These are phyloP conservation scores for Pyrocephalus nanus DNA, from an alignment of 2,797 vertebrate genomes.

Conservation along the genomic window DNA sequence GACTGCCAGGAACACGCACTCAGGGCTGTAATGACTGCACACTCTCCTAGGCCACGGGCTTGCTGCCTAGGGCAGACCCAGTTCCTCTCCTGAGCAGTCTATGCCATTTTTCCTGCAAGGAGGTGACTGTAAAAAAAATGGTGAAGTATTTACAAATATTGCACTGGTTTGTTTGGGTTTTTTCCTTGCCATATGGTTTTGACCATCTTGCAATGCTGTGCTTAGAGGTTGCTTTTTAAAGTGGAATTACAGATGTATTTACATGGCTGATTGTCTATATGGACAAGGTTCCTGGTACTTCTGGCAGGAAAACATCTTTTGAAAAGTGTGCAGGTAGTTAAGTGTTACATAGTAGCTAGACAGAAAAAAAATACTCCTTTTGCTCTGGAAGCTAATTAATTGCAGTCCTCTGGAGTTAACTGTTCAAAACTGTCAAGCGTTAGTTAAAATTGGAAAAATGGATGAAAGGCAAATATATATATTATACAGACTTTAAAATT, in stretches of 20 bases:
- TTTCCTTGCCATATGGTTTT: neutral
- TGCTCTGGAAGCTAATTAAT: neutral
- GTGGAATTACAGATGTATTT: neutral
- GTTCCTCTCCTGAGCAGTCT: neutral
- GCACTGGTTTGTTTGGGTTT: neutral
- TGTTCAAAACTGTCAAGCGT: neutral
- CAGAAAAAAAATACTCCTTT: neutral
- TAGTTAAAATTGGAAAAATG: neutral
- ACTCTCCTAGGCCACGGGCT: neutral
- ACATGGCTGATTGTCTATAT: neutral
- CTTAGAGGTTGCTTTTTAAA: neutral
- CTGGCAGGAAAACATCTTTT: neutral
- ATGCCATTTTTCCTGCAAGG: neutral
- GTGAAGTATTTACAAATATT: neutral
- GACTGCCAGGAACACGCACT: accelerated
- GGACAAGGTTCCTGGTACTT: neutral
- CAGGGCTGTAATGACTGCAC: neutral
- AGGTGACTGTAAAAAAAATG: neutral
- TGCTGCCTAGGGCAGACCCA: neutral
- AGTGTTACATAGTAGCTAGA: neutral
- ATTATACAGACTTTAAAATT: neutral
- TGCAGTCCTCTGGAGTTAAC: neutral
- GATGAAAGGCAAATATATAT: neutral
- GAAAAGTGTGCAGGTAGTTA: neutral
- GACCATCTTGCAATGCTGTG: neutral